Base-by-base conservation (phyloP, 2,888 invertebrate species). In the Andrena trimmerana region DNA sequence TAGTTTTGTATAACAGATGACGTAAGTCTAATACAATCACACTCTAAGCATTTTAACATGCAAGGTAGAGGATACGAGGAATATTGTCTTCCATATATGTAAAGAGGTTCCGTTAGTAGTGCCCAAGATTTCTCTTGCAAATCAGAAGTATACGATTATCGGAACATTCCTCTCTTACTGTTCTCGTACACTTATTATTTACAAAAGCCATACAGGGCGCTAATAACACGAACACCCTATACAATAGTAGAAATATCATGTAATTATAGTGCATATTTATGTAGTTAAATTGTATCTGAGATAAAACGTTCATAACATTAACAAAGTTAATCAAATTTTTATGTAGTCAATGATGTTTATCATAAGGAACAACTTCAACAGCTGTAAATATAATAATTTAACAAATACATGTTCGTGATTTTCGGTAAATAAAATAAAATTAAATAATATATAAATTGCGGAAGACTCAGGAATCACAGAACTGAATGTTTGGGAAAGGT, bases 11-110 rank as follows among this genome's bases (percentile, higher is more conserved):
- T 54, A 87, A 85, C 81, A 88, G 86, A 85, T 88, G 89, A 91
- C 91, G 89, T 91, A 90, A 92, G 92, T 93, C 93, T 93, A 93
- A 92, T 89, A 92, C 92, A 93, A 93, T 93, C 93, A 93, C 93
- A 93, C 93, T 93, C 93, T 93, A 93, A 93, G 93, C 93, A 81
- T 88, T 42, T 42, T 88, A 89, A 71, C 93, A 93, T 93, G 93
- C 93, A 85, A 89, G 91, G 89, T 84, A 74, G 42, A 82, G 70
- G 88, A 86, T 76, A 84, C 63, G 8, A 74, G 84, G 83, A 78
- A 78, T 52, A 77, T 69, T 80, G 79, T 77, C 77, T 79, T 83
- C 67, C 48, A 59, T 77, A 59, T 42, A 42, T 63, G 69, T 3
- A 57, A 57, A 1, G 13, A 24, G 10, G 20, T 57, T 27, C 24